These are phyloP conservation scores for Lagocephalus sceleratus DNA, from an alignment of 2,797 vertebrate genomes.

Conservation along the genomic window DNA sequence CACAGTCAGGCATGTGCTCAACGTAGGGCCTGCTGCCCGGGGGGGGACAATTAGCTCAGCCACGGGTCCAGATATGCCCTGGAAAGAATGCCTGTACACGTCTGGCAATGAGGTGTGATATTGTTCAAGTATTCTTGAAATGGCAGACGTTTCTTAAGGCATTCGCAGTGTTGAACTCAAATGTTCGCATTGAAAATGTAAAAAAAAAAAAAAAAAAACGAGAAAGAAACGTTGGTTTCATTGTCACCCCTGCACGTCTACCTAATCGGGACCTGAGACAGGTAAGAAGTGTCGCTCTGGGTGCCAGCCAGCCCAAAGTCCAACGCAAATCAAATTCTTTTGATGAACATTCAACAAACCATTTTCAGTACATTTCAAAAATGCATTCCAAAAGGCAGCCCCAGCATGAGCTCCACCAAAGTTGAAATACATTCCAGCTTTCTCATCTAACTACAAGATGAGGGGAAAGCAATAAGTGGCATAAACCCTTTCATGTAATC, in stretches of 20 bases:
- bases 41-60: neutral
- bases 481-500: neutral
- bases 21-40: no score
- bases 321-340: neutral
- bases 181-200: neutral
- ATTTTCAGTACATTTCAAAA: neutral
- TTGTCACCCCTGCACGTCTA: neutral
- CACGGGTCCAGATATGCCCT: neutral
- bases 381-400: neutral
- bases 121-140: neutral
- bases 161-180: no score
- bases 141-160: neutral
- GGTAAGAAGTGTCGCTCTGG: neutral
- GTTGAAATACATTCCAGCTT: neutral
- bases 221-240: neutral
- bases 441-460: neutral
- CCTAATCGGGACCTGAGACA: neutral
- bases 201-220: no score
- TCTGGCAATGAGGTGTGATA: neutral
- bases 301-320: neutral
- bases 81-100: neutral
- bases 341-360: neutral
- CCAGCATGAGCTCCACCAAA: neutral
- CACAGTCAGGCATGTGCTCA: no score
- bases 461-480: neutral